Percentiles rank a stretch among this genome's conserved stretches.
Evolutionary conservation across 2,797 vertebrate genomes (phyloP).

Genomic region (Paramormyrops hopkinsi): DNA sequence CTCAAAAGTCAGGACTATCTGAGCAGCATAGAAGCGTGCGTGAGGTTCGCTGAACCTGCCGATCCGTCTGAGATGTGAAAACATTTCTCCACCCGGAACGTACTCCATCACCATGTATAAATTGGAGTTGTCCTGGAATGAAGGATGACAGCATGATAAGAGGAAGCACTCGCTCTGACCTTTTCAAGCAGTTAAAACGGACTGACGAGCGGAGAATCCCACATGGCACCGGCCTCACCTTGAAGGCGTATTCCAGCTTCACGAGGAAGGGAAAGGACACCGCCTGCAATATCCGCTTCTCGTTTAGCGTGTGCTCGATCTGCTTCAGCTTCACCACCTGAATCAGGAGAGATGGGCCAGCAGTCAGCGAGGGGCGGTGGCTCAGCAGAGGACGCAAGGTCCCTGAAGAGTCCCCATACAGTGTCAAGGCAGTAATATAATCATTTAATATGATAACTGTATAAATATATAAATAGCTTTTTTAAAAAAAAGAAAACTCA

Average conservation of each 20-base stretch:
- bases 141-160: not conserved
- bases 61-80: slow-evolving; percentile 98
- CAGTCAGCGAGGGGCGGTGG: not conserved
- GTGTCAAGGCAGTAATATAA: not conserved
- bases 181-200: not conserved
- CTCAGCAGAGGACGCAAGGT: not conserved
- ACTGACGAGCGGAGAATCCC: not conserved
- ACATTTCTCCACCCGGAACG: slow-evolving; percentile 98
- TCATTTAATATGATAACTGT: not conserved
- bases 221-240: slow-evolving; percentile 62
- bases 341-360: not conserved
- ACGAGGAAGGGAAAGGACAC: slow-evolving; percentile 98
- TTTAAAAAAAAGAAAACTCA: not conserved
- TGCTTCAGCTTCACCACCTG: slow-evolving; percentile 99
- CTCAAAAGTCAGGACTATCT: slow-evolving; percentile 99
- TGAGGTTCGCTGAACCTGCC: slow-evolving; percentile 99
- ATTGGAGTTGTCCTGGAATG: slow-evolving; percentile 92
- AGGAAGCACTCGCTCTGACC: not conserved
- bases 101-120: slow-evolving; percentile 99
- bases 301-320: slow-evolving; percentile 98
- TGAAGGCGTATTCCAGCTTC: slow-evolving; percentile 95
- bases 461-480: not conserved
- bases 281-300: slow-evolving; percentile 98
- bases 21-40: slow-evolving; percentile 95
- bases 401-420: not conserved